Evolutionary conservation across 2,888 invertebrate genomes (phyloP), one percentile per base, ranked within the genome.

Genomic region (Orthosia gracilis): DNA sequence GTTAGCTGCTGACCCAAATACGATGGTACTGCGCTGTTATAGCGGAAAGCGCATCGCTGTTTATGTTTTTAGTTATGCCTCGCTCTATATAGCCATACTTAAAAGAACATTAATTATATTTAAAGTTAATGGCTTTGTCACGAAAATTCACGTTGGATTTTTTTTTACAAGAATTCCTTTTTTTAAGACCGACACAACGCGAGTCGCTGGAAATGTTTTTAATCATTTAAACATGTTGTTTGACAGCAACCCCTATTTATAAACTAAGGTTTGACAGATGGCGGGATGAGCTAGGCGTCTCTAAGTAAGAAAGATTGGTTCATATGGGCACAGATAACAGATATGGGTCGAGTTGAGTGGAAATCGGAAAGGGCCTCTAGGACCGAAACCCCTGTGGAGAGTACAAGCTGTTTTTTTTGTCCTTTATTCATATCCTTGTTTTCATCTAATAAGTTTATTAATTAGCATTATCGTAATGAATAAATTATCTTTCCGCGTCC

Each of bases 1-100:
- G 64, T 62, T 63, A n/a, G 63, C 45, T 72, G 68, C 9, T 77
- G 84, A 72, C 84, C 84, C 31, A 63, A 69, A 76, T 83, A 58
- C 62, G 15, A 31, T 69, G 21, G 49, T 21, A 49, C 47, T 69
- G 18, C 23, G 57, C 52, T 62, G n/a, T 62, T 52, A 49, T 55
- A 58, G 67, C 50, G 23, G 40, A 58, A 54, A 45, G 49, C 50
- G 58, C 72, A 58, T 69, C 52, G 61, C n/a, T 59, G 64, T 64
- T 64, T 58, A 52, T 72, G 52, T n/a, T 26, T 40, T 68, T 73
- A 59, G 59, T 23, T 63, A 49, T 62, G 69, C 63, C 15, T 62
- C 64, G 78, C 45, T 84, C 66, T 64, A 58, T 23, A 63, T 47
- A 65, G n/a, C 40, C 15, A 13, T 15, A 55, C 23, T 55, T 66